Percentiles rank a stretch among this genome's conserved stretches.
Conservation (phyloP, 2,888 invertebrate genomes). For the Tribolium freemani region DNA sequence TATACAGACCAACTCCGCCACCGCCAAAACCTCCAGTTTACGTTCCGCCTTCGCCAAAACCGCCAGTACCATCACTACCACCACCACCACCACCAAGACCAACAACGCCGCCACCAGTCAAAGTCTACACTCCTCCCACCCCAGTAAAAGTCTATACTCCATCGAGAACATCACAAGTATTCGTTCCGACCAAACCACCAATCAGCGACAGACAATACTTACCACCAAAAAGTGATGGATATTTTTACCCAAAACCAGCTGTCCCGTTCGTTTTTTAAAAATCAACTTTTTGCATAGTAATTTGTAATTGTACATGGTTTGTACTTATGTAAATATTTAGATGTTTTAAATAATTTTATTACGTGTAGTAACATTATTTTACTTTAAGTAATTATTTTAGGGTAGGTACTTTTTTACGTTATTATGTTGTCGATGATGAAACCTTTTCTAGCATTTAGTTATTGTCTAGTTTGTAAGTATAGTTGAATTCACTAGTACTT, state of each 20-base stretch:
- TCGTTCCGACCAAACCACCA: not conserved
- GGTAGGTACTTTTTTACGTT: not conserved
- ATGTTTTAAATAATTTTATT: not conserved
- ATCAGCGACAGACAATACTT: constrained; percentile 24
- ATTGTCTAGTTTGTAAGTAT: not conserved
- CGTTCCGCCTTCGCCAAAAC: not conserved
- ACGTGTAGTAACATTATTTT: too few species aligned
- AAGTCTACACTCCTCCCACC: not conserved
- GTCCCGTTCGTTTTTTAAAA: constrained; percentile 24
- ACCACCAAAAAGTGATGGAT: constrained; percentile 30
- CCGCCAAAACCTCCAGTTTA: constrained; percentile 18
- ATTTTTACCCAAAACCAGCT: constrained; percentile 29
- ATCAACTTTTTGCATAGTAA: not conserved
- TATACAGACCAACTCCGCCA: not conserved
- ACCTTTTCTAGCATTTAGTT: not conserved
- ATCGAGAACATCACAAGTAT: not conserved
- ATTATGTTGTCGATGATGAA: not conserved
- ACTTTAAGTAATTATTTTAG: not conserved
- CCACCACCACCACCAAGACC: not conserved
- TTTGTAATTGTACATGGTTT: not conserved
- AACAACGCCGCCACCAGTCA: not conserved
- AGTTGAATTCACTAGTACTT: not conserved
- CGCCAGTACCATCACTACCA: not conserved
- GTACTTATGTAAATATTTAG: not conserved
- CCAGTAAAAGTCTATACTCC: not conserved